Percentiles rank a stretch among this genome's conserved stretches.
Conservation (phyloP, 2,888 invertebrate species). For the Rambutsinella grinnellia region DNA sequence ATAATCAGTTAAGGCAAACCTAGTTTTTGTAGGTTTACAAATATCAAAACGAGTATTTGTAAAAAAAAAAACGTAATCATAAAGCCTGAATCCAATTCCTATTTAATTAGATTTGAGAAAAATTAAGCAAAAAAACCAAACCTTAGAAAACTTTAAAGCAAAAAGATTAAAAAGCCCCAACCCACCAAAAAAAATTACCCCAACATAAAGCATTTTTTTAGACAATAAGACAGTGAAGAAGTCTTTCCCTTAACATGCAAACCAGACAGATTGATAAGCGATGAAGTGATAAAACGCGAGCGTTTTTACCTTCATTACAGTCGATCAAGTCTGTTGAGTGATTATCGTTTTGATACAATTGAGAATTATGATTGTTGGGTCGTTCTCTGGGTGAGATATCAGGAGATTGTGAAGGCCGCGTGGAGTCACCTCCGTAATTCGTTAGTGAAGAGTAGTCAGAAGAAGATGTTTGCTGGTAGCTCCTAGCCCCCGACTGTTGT, state of each 20-base stretch:
- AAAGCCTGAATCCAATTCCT: no score
- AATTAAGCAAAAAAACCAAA: no score
- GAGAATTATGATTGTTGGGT: conserved; percentile 7
- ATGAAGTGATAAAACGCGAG: not conserved
- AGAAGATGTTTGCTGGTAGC: conserved; percentile 20
- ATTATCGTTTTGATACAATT: conserved; percentile 26
- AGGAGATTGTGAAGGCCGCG: conserved; percentile 30
- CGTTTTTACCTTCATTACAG: conserved; percentile 37
- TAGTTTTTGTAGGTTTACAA: no score
- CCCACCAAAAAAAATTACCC: no score
- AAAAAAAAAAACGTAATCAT: no score
- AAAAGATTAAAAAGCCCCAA: no score
- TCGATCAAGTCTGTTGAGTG: conserved; percentile 21
- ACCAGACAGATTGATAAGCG: not conserved
- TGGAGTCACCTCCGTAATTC: conserved; percentile 38
- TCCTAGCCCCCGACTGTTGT: not conserved
- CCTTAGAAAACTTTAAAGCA: no score
- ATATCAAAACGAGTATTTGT: no score
- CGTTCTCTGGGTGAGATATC: conserved; percentile 31
- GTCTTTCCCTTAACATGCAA: no score
- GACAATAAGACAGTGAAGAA: no score
- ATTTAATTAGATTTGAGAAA: no score
- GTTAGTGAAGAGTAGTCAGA: conserved; percentile 42
- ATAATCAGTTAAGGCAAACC: conserved; percentile 9
- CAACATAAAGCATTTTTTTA: no score